These are phyloP conservation scores for Gnathonemus longibarbis DNA, from an alignment of 2,113 vertebrate species.

Conservation along the genomic window DNA sequence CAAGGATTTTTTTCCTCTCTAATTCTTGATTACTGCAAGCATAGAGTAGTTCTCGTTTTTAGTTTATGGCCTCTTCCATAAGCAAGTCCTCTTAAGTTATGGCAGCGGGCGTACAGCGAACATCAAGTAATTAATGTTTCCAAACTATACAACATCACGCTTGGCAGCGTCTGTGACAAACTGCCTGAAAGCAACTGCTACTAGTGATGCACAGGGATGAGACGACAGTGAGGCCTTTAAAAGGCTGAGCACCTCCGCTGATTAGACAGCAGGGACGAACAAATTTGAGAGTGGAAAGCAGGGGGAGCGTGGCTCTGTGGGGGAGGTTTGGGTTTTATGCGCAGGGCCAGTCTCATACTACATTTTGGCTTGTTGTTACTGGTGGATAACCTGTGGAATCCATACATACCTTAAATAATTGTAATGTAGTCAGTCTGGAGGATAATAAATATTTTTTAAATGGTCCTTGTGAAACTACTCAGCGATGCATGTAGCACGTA, in stretches of 20 bases:
- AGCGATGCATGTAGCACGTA: background rate
- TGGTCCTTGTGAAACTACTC: background rate
- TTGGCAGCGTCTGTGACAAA: slow-evolving; percentile 8
- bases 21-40: background rate
- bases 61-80: background rate
- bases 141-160: background rate
- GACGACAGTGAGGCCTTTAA: background rate
- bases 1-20: background rate
- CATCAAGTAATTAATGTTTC: background rate
- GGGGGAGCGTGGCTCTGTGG: background rate
- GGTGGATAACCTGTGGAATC: background rate
- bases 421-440: background rate
- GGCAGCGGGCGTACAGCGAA: no score
- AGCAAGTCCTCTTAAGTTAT: background rate
- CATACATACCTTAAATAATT: background rate
- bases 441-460: background rate
- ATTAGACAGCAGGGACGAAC: background rate
- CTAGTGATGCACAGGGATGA: background rate
- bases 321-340: background rate
- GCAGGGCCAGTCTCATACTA: background rate
- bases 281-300: background rate
- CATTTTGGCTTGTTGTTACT: slow-evolving; percentile 10
- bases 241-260: background rate
- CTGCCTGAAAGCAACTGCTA: background rate
- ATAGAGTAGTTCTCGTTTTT: background rate